Evolutionary conservation across 2,888 invertebrate species (phyloP), one percentile per base, ranked within the genome.

Genomic region (Tanypteryx hageni): DNA sequence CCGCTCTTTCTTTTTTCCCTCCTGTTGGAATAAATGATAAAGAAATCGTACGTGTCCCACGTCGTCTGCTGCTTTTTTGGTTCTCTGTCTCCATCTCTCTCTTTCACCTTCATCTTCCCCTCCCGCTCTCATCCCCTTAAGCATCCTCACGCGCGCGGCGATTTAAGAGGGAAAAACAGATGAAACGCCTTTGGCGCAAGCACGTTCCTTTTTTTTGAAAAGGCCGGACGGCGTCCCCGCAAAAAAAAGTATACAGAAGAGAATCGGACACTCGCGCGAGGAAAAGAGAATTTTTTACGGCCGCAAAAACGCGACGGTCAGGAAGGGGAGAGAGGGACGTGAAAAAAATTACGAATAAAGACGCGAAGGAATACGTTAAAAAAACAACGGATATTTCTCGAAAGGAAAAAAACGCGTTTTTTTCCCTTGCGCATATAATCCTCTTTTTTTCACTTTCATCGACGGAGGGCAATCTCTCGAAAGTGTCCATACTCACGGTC

Each of bases 21-120:
- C 44, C 76, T 22, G n/a, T 76, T 11, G 27, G 27, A 76, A 76
- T 76, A 76, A 76, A 76, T 76, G 76, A 76, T 76, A 76, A 76
- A 76, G 76, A 76, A 27, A 76, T 76, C n/a, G n/a, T 68, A 44
- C 44, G 44, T 44, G 44, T 44, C 44, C 44, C 44, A 44, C 44
- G 44, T 44, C 44, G 44, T 44, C 44, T 5, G 44, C 5, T 44
- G 3, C 44, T 44, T 44, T 44, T 44, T 44, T 44, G 44, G 44
- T 44, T 44, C 44, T 44, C 44, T 44, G 68, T 68, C n/a, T 68
- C 7, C 64, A n/a, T 64, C 64, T 18, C 68, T 18, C 68, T n/a
- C 22, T 2, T 22, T 11, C 13, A 10, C 22, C n/a, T 22, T 11
- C 13, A 10, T 68, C n/a, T 64, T 64, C 16, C 14, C 64, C 68